These are phyloP conservation scores for Aphelenchoides besseyi DNA, from an alignment of 1,140 invertebrate species.

Conservation along the genomic window DNA sequence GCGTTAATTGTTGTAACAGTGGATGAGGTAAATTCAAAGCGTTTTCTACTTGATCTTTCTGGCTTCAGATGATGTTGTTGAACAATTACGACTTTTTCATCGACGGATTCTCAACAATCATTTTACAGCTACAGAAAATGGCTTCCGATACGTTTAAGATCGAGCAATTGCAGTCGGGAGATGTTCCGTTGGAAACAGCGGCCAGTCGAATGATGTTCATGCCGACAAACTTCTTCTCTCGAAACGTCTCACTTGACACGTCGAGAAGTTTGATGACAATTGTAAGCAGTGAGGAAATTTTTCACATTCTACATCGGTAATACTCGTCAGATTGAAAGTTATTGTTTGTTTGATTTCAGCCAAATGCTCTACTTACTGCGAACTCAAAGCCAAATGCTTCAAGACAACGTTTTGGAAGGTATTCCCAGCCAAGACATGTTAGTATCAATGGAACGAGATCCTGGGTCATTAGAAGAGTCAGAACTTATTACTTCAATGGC, in stretches of 20 bases:
- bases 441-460: constrained; percentile 33
- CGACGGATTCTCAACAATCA: constrained; percentile 31
- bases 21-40: too few relatives aligned
- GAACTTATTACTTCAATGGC: constrained; percentile 35
- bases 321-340: constrained; percentile 15
- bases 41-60: too few relatives aligned
- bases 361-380: constrained; percentile 41
- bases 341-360: constrained; percentile 22
- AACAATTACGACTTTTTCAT: constrained; percentile 45
- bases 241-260: constrained; percentile 31
- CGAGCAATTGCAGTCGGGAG: constrained; percentile 28
- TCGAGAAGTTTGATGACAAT: constrained; percentile 40
- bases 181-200: constrained; percentile 33
- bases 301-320: constrained; percentile 37
- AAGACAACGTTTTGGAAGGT: constrained; percentile 28
- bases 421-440: constrained; percentile 45
- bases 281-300: constrained; percentile 30
- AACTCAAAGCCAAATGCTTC: constrained; percentile 31
- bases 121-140: constrained; percentile 29
- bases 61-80: constrained; percentile 36
- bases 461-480: constrained; percentile 26
- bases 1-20: constrained; percentile 37
- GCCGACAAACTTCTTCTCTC: constrained; percentile 42
- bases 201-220: constrained; percentile 21
- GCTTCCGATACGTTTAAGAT: constrained; percentile 27